Conservation (phyloP, 2,113 vertebrate genomes). For the Rhinogobius similis region DNA sequence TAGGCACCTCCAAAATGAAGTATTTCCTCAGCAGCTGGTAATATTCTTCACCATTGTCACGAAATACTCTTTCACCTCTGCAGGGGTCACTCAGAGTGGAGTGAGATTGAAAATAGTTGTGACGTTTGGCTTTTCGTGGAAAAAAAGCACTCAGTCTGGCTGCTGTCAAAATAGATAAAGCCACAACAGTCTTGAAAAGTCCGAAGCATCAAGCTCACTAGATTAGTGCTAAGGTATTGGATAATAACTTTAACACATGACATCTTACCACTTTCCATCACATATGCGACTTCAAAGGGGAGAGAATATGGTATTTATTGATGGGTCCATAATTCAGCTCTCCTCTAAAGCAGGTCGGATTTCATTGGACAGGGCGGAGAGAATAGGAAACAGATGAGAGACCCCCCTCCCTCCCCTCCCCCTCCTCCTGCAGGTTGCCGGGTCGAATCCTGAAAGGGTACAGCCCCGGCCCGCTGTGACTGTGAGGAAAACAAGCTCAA, state of each 20-base stretch:
- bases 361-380: constrained; percentile 76
- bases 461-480: constrained; percentile 16
- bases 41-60: constrained; percentile 63
- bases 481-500: constrained; percentile 23
- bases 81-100: constrained; percentile 40
- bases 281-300: constrained; percentile 76
- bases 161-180: constrained; percentile 75
- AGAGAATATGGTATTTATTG: constrained; percentile 78
- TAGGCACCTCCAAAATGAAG: constrained; percentile 71
- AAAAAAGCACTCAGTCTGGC: constrained; percentile 46
- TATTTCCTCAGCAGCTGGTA: constrained; percentile 67
- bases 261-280: constrained; percentile 77
- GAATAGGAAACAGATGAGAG: constrained; percentile 82
- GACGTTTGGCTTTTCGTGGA: constrained; percentile 47
- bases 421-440: constrained; percentile 43
- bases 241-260: constrained; percentile 81
- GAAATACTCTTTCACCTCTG: constrained; percentile 46
- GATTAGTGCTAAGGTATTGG: constrained; percentile 73
- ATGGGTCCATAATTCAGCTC: constrained; percentile 77
- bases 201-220: constrained; percentile 62
- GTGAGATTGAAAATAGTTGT: constrained; percentile 54
- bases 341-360: constrained; percentile 76
- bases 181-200: constrained; percentile 63
- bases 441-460: constrained; percentile 48
- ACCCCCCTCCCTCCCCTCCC: constrained; percentile 49